Evolutionary conservation across 2,888 invertebrate species (phyloP), one percentile per base, ranked within the genome.

Genomic region (Stictocephala bisonia): DNA sequence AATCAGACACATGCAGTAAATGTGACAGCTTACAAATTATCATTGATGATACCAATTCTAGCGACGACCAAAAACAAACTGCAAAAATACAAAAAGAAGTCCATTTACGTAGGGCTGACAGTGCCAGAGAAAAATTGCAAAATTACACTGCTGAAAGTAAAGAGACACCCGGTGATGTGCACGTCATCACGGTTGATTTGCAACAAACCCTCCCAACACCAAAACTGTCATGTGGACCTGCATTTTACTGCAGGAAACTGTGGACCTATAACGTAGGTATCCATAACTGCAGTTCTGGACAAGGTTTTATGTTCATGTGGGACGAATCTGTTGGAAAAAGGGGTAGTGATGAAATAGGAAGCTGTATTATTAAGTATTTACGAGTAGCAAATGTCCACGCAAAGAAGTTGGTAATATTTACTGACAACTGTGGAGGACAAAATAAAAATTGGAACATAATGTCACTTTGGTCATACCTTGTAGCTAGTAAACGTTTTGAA

Each of bases 201-300:
- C 67, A 67, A 48, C 50, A 67, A 44, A 67, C 48, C 15, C 48
- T 67, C 3, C 48, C 67, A 20, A 67, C 67, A 15, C 50, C 67
- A 22, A 67, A 67, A 67, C 67, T 67, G n/a, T 24, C 67, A 24
- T 67, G 67, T 48, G 67, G 48, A 13, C 67, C 48, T n/a, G 67
- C 44, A 44, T 48, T 67, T 48, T 22, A 67, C 27, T 44, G 41
- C 9, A 20, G 67, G 48, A 67, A 67, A 48, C 41, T 67, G 22
- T 67, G 67, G 67, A 67, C 67, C 15, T 48, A 48, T 26, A 67
- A 41, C 44, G 67, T 44, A 13, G 67, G 64, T 2, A 64, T 64
- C 41, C 40, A 64, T 40, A 29, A 64, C 64, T 64, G 64, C 41
- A 26, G 48, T 13, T 44, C 22, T 7, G 22, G 44, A 44, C 41